Evolutionary conservation across 64 coral and sea anemone species (phyloP).

Genomic region (Pocillopora verrucosa): DNA sequence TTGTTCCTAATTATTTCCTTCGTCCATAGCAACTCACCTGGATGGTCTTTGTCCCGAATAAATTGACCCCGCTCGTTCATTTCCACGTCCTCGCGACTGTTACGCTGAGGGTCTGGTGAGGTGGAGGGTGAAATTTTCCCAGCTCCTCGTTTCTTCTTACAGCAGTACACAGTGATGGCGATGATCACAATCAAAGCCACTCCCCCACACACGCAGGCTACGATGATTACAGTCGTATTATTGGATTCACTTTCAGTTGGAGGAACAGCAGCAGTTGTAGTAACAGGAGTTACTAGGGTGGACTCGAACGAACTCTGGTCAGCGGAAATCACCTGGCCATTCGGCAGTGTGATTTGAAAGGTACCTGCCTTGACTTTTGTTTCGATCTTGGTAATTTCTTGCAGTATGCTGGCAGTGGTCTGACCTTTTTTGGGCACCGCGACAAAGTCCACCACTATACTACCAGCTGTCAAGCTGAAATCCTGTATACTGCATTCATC

Average conservation of each 20-base stretch:
- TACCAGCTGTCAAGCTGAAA: slow-evolving; percentile 41
- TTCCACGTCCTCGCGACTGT: slow-evolving; percentile 39
- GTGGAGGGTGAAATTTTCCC: slow-evolving; percentile 41
- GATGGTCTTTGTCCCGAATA: neutral
- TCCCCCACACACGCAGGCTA: slow-evolving; percentile 50
- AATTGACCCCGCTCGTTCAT: slow-evolving; percentile 46
- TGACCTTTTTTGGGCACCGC: slow-evolving; percentile 25
- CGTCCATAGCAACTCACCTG: neutral
- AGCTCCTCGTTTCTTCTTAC: slow-evolving; percentile 31
- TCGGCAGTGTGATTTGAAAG: slow-evolving; percentile 51
- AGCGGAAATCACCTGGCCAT: slow-evolving; percentile 31
- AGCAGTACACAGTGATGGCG: slow-evolving; percentile 42
- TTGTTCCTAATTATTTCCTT: neutral
- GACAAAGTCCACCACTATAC: slow-evolving; percentile 63
- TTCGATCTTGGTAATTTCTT: neutral
- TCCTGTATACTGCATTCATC: slow-evolving; percentile 50
- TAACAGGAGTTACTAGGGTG: neutral
- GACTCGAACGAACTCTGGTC: slow-evolving; percentile 53
- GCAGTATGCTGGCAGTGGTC: neutral
- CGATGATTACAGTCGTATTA: slow-evolving; percentile 70
- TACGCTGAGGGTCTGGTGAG: slow-evolving; percentile 15
- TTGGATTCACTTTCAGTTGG: slow-evolving; percentile 13
- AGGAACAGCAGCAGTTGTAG: neutral
- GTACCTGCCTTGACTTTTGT: slow-evolving; percentile 37
- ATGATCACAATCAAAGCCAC: slow-evolving; percentile 45